Percentiles rank a stretch among this genome's conserved stretches.
Evolutionary conservation across 2,113 vertebrate genomes (phyloP).

Genomic region (Junco hyemalis): DNA sequence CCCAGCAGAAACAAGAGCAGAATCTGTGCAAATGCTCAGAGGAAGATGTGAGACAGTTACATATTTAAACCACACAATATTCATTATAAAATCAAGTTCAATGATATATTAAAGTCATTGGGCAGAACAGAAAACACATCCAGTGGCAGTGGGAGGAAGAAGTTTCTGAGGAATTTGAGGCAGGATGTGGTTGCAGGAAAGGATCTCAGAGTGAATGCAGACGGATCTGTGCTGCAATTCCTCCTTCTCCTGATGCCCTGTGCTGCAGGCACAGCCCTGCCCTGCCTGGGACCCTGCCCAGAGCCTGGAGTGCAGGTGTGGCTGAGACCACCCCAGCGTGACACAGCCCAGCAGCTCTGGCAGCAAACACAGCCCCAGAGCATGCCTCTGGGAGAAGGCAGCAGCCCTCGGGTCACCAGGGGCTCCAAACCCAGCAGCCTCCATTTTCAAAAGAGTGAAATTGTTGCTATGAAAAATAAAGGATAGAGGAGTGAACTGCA

Average conservation of each 20-base stretch:
- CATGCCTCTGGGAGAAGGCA: background rate
- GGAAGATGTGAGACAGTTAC: background rate
- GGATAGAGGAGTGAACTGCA: background rate
- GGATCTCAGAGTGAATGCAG: background rate
- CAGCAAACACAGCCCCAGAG: background rate
- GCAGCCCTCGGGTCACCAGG: background rate
- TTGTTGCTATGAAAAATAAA: background rate
- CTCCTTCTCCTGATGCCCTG: background rate
- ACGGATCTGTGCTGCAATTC: accelerated
- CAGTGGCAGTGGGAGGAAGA: background rate
- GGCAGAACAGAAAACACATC: background rate
- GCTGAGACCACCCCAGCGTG: background rate
- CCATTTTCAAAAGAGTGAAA: background rate
- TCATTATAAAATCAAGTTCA: background rate
- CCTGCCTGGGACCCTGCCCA: background rate
- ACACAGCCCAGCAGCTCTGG: background rate
- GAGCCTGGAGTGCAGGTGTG: background rate
- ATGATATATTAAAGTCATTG: background rate
- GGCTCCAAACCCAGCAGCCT: background rate
- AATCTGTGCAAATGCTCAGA: background rate
- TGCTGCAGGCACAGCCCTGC: background rate
- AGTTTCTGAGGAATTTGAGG: background rate
- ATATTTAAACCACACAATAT: background rate
- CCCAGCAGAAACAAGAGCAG: background rate
- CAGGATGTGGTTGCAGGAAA: background rate